Evolutionary conservation across 1,140 invertebrate species (phyloP), one percentile per base, ranked within the genome.

Genomic region (Drosophila nikananu): DNA sequence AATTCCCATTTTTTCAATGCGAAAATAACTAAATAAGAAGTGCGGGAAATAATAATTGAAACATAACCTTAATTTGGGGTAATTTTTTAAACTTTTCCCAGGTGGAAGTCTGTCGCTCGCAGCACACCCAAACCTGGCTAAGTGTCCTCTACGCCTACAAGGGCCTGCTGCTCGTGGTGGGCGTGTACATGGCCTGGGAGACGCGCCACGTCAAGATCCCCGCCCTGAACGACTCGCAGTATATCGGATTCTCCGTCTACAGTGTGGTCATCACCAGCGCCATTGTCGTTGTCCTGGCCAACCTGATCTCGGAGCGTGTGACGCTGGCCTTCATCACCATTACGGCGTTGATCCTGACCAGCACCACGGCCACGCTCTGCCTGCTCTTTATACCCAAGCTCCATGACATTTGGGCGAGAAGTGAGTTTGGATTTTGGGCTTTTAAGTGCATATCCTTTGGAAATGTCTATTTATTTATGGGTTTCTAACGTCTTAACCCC

Each of bases 151-250:
- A 98, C 92, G 96, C 96, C 32, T 98, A 98, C 94, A 98, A 99
- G 94, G 97, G 97, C 1, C 94, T 98, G 2, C 93, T 98, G 12
- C 94, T 98, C 1, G 95, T 98, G 15, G 97, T 98, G 70, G 97
- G 97, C 1, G 97, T 98, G 48, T 99, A 99, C 93, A 97, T 99
- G 95, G 98, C 98, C 1, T 99, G 98, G 98, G 98, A 99, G 94
- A 99, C 98, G 15, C 95, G 98, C 55, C 97, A 98, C 84, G 98
- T 99, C 1, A 99, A 97, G 93, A 98, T 99, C 80, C 97, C 98
- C n/a, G 98, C 98, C 0, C 94, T 99, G 12, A 99, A 99, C 92
- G 99, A 99, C 93, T 99, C 98, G 17, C 98, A 99, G 92, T 99
- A 99, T 93, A 99, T 99, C 77, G 97, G 97, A 5, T 96, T 98